Percentiles rank a stretch among this genome's conserved stretches.
These are phyloP conservation scores for Caenorhabditis sp. DNA, from an alignment of 2,888 invertebrate genomes.

Conservation along the genomic window DNA sequence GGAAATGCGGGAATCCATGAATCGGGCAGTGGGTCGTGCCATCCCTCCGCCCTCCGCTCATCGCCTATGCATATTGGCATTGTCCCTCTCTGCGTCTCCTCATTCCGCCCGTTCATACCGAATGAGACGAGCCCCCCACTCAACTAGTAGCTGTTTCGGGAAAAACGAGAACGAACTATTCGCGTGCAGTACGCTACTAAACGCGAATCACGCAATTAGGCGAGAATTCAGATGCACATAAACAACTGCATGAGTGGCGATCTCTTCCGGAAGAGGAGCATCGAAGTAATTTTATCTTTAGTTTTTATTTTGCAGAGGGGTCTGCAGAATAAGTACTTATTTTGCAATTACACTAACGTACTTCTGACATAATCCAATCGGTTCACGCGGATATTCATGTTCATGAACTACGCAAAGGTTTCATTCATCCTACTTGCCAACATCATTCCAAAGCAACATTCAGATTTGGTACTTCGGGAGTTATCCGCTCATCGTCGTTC, in stretches of 20 bases:
- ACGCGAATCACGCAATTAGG: slow-evolving; percentile 47
- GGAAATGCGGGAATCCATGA: slow-evolving; percentile 49
- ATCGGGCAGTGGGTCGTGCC: slow-evolving; percentile 49
- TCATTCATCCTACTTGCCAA: not conserved
- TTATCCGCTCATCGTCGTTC: slow-evolving; percentile 5
- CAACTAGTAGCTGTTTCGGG: slow-evolving; percentile 21
- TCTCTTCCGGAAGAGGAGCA: too few species aligned
- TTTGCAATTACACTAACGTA: slow-evolving; percentile 28
- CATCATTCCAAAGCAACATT: not conserved
- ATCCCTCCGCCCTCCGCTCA: slow-evolving; percentile 30
- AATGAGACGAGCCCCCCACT: slow-evolving; percentile 46
- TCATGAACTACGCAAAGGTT: slow-evolving; percentile 28
- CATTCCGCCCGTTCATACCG: slow-evolving; percentile 37
- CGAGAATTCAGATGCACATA: slow-evolving; percentile 36
- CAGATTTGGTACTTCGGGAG: slow-evolving; percentile 45
- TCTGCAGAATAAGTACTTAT: too few species aligned
- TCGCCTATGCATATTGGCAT: slow-evolving; percentile 46
- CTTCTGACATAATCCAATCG: slow-evolving; percentile 44
- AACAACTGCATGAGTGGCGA: slow-evolving; percentile 41
- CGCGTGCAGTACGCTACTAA: slow-evolving; percentile 37
- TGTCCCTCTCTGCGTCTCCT: slow-evolving; percentile 36
- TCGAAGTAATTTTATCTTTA: too few species aligned
- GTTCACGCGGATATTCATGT: slow-evolving; percentile 33
- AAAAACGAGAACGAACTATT: slow-evolving; percentile 19
- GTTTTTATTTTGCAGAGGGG: too few species aligned